Evolutionary conservation across 2,797 vertebrate species (phyloP).

Genomic region (Sarcoramphus papa): DNA sequence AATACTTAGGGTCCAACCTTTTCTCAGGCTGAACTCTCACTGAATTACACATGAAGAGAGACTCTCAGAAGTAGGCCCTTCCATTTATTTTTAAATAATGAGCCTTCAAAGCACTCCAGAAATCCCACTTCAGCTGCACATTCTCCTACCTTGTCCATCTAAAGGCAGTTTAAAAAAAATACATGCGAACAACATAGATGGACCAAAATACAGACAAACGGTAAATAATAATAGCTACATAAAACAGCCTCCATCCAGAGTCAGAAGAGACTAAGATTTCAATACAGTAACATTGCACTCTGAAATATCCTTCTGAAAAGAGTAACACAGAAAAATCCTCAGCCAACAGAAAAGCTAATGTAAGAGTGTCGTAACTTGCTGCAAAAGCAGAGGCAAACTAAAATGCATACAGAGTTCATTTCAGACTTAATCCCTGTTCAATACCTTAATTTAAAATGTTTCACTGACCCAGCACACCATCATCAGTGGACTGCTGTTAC

Average conservation of each 20-base stretch:
- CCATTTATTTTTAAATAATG: slow-evolving; percentile 33
- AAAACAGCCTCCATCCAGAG: neutral
- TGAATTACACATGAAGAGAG: slow-evolving; percentile 59
- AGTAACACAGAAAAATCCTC: neutral
- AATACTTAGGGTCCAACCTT: slow-evolving; percentile 27
- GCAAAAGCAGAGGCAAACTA: neutral
- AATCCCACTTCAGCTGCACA: neutral
- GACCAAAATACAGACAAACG: neutral
- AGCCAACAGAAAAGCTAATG: neutral
- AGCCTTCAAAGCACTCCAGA: neutral
- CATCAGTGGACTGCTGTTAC: neutral
- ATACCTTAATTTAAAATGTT: neutral
- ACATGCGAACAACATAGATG: neutral
- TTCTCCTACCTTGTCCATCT: neutral
- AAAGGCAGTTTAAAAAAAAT: neutral
- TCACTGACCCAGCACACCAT: neutral
- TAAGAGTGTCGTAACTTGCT: neutral
- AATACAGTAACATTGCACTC: neutral
- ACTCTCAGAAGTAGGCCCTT: neutral
- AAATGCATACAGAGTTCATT: neutral
- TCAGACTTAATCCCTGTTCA: neutral
- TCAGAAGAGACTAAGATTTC: neutral
- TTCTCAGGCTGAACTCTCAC: slow-evolving; percentile 43
- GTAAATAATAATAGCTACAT: neutral
- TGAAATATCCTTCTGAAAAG: neutral